Conservation (phyloP, 2,113 vertebrate genomes). For the Notothenia rossii region DNA sequence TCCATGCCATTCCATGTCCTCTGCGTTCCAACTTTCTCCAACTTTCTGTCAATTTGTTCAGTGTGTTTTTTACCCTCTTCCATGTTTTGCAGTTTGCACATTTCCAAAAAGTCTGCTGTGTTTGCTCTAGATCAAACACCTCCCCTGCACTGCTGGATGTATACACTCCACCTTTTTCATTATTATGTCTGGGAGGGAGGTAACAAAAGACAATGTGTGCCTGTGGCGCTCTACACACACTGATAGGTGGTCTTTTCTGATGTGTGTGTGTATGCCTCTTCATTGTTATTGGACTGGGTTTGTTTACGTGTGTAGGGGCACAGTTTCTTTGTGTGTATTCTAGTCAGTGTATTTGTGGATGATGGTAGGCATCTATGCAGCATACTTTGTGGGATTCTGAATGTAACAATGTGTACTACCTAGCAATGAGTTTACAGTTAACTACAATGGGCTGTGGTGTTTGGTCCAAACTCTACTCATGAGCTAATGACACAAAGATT, state of each 20-base stretch:
- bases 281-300: neutral
- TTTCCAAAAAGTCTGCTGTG: slow-evolving; percentile 17
- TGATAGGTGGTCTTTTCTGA: slow-evolving; percentile 58
- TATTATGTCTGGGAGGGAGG: slow-evolving; percentile 50
- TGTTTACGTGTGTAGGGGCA: slow-evolving; percentile 11
- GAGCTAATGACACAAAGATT: neutral
- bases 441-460: neutral
- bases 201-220: slow-evolving; percentile 13
- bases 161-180: slow-evolving; percentile 53
- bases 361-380: neutral
- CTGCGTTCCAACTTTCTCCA: slow-evolving; percentile 17
- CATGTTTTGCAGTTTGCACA: slow-evolving; percentile 11
- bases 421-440: neutral
- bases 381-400: slow-evolving; percentile 5
- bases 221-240: slow-evolving; percentile 39
- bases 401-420: neutral
- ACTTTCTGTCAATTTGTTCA: slow-evolving; percentile 9
- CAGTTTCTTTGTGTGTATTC: neutral
- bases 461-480: neutral
- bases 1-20: neutral
- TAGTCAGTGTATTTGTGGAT: neutral
- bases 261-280: slow-evolving; percentile 3
- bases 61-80: neutral
- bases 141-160: slow-evolving; percentile 37
- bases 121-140: slow-evolving; percentile 57